Evolutionary conservation across 2,888 invertebrate genomes (phyloP).

Genomic region (Aethes cnicana): DNA sequence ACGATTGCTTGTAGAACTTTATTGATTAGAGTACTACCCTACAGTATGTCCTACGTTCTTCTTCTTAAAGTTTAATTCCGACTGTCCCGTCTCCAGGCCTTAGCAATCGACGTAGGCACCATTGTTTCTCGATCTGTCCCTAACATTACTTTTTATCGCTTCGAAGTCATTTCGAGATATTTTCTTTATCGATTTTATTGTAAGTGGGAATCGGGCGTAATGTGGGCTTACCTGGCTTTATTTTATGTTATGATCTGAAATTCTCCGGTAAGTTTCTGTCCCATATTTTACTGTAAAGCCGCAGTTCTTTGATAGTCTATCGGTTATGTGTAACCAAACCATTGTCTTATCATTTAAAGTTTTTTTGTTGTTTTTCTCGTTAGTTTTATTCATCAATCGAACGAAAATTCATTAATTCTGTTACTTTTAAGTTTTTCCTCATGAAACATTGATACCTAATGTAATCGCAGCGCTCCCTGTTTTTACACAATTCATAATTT

Average conservation of each 20-base stretch:
- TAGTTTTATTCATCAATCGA: too few species aligned
- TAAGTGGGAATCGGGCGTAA: constrained; percentile 37
- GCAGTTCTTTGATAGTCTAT: too few species aligned
- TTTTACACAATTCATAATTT: too few species aligned
- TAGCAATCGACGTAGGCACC: constrained; percentile 49
- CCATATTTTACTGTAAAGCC: background rate
- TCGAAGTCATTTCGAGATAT: constrained; percentile 56
- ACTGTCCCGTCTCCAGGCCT: constrained; percentile 17
- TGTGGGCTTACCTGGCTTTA: constrained; percentile 40
- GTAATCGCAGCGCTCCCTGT: too few species aligned
- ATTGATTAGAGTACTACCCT: constrained; percentile 24
- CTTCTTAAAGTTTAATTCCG: constrained; percentile 32
- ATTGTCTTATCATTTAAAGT: too few species aligned
- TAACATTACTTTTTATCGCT: constrained; percentile 68
- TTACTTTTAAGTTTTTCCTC: too few species aligned
- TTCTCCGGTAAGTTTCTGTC: constrained; percentile 8
- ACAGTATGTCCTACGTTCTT: constrained; percentile 30
- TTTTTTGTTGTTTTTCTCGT: too few species aligned
- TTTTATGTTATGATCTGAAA: constrained; percentile 23
- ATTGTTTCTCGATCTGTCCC: constrained; percentile 66
- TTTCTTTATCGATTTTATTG: constrained; percentile 48
- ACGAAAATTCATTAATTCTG: too few species aligned
- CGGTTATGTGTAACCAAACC: too few species aligned
- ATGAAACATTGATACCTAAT: too few species aligned
- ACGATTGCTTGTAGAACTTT: constrained; percentile 40